Base-by-base conservation (phyloP, 2,888 invertebrate species). In the Ichneumoninae sp. region DNA sequence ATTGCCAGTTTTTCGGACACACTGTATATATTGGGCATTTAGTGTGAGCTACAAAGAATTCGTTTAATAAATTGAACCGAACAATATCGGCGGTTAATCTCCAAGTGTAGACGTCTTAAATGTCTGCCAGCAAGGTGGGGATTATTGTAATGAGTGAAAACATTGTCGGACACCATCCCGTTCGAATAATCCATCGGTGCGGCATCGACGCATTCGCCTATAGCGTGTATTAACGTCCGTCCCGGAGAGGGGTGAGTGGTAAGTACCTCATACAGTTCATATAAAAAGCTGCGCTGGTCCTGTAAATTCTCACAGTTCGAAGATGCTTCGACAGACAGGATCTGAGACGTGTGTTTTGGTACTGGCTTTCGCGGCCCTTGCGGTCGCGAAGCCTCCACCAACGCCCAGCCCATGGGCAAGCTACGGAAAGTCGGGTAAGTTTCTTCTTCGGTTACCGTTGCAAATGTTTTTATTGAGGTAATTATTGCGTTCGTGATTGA, bases 281-380 rank as follows among this genome's bases (percentile, higher is more conserved):
- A 91, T 91, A 91, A 89, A 62, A 91, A 89, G 60, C 80, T 65
- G 47, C 6, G 86, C 66, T 6, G 13, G 19, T 68, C 16, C 6
- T 19, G 26, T 72, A 7, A 16, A 22, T 74, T 40, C 47, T 30
- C 79, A 87, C 80, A 86, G 83, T 86, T 47, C 54, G 87, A 88
- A 88, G 57, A 92, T 92, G 92, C 68, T 85, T 68, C 87, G 78
- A 77, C 87, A 82, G 80, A 86, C 86, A 86, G 87, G 83, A 88
- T 76, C 87, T 36, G 80, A 84, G 78, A 50, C 90, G 85, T 87
- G 80, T 40, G 80, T 87, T 74, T 84, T 86, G 44, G 71, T 92
- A 36, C 52, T 89, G 77, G 85, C 89, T 33, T 65, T 90, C 40
- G 83, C 83, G 13, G 80, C 85, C 33, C 54, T 83, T 30, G 89